Evolutionary conservation across 2,888 invertebrate genomes (phyloP).

Genomic region (Dolichomitus sp.): DNA sequence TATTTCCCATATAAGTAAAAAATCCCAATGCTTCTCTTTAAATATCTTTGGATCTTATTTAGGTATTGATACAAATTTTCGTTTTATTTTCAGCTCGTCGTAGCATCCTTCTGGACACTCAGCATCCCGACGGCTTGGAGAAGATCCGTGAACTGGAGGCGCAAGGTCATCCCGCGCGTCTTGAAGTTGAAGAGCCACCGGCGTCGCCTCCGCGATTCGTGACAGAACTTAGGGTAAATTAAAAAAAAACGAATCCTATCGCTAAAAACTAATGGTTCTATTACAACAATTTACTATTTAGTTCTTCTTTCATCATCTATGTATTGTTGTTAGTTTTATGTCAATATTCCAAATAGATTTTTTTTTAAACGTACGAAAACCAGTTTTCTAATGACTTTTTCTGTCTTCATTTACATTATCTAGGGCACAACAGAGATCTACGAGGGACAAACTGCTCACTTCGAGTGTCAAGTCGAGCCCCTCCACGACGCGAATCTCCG

Average conservation of each 20-base stretch:
- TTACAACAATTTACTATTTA: no score
- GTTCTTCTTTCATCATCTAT: no score
- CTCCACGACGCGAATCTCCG: constrained; percentile 96
- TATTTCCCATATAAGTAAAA: constrained; percentile 31
- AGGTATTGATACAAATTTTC: neutral
- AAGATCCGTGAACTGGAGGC: constrained; percentile 96
- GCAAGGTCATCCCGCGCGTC: constrained; percentile 93
- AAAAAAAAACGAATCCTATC: no score
- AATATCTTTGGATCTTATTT: neutral
- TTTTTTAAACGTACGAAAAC: neutral
- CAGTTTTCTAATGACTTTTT: neutral
- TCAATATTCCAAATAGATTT: no score
- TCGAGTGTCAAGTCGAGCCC: constrained; percentile 97
- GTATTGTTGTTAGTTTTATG: no score
- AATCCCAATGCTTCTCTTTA: neutral
- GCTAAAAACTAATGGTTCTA: no score
- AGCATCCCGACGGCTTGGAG: constrained; percentile 96
- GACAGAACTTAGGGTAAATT: constrained; percentile 94
- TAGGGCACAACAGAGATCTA: constrained; percentile 95
- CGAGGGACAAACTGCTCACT: constrained; percentile 98
- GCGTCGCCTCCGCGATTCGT: constrained; percentile 94
- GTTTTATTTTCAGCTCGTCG: constrained; percentile 89
- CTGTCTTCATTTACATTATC: constrained; percentile 31
- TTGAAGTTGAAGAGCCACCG: constrained; percentile 94
- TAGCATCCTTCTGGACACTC: constrained; percentile 95